Base-by-base conservation (phyloP, 2,888 invertebrate species). In the Perizoma flavofasciatum region DNA sequence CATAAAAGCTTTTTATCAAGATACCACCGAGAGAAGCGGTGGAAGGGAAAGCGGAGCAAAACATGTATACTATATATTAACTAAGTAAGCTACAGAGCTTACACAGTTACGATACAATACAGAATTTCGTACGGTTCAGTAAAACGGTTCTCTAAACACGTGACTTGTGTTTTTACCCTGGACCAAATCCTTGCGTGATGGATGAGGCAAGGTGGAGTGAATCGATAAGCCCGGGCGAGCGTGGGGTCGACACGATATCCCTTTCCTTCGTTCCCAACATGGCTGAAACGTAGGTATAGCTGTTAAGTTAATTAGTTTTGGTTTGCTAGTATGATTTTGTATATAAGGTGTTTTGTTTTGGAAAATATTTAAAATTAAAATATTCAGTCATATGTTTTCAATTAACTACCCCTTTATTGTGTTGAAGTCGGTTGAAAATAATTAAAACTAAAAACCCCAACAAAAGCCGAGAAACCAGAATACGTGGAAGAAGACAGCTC, bases 401-500 rank as follows among this genome's bases (percentile, higher is more conserved):
- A 50, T 32, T n/a, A 50, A 41, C 32, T 7, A n/a, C n/a, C n/a
- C n/a, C 22, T 22, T 22, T 22, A 22, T 22, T 22, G 1, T 22
- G 22, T 22, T 22, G 22, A 22, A 22, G 22, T 22, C 22, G 22
- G 22, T 22, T 41, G 22, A 22, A 45, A 10, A 9, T 8, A 9
- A 10, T 44, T 5, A 34, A 47, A 32, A 41, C 11, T 35, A 33
- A 48, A 35, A 41, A 48, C 41, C 35, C 35, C 11, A 51, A 55
- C 51, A 62, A 61, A 61, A 50, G 43, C 10, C 41, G 41, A 59
- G 45, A 50, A 60, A 60, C 47, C 63, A 65, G 67, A 69, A 56
- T 45, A 55, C 51, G 54, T 64, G 72, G 64, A 58, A 71, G 68
- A 72, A 69, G 64, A 74, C 61, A 61, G 61, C 71, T 69, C 72